phyloP scores from a whole-genome alignment of 2,797 vertebrate genomes.

The Phrynocephalus vlangalii region DNA sequence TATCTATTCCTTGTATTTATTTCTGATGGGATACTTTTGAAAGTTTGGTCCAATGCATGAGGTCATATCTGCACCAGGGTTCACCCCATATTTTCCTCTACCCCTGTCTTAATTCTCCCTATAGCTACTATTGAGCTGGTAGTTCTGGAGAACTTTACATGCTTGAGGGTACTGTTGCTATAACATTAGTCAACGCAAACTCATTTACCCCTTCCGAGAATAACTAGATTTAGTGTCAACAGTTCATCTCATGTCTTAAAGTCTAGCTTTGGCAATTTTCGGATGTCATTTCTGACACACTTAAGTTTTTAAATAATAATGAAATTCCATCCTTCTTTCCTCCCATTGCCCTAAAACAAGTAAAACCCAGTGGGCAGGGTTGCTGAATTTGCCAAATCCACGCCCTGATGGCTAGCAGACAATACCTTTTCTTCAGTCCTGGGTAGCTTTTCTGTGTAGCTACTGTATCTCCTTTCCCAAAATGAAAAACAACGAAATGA shows the following conservation, averaged over 20 bases:
- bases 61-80: background rate
- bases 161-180: conserved; percentile 30
- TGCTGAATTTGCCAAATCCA: background rate
- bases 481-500: accelerated
- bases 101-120: conserved; percentile 9
- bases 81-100: too few relatives aligned
- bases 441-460: conserved; percentile 12
- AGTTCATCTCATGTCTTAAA: conserved; percentile 19
- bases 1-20: conserved; percentile 56
- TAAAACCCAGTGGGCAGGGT: background rate
- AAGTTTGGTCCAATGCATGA: background rate
- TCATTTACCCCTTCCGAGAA: conserved; percentile 3
- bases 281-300: background rate
- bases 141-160: background rate
- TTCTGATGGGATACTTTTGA: conserved; percentile 41
- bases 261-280: background rate
- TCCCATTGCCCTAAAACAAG: background rate
- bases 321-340: background rate
- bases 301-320: background rate
- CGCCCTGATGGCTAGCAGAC: background rate
- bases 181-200: background rate
- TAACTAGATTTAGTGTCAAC: background rate
- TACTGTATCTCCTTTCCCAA: background rate
- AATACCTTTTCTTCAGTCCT: background rate
- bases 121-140: background rate